Conservation (phyloP, 2,113 vertebrate genomes). For the Syrmaticus mikado region DNA sequence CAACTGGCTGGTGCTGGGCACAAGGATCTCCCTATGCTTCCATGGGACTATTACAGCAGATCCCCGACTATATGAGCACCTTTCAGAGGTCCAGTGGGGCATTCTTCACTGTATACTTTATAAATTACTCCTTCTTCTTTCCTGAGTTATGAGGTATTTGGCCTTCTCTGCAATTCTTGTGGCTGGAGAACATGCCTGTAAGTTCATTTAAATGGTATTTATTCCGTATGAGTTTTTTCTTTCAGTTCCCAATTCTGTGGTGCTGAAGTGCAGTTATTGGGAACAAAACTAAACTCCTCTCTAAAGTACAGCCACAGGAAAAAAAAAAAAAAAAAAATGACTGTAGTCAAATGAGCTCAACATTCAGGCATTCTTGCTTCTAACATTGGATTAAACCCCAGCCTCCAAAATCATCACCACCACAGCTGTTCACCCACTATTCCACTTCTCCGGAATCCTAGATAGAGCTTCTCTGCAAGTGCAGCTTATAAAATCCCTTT, state of each 20-base stretch:
- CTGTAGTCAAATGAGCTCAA: neutral
- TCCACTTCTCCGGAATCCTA: neutral
- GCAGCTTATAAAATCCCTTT: neutral
- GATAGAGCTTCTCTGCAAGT: neutral
- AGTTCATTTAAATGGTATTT: neutral
- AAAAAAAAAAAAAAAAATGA: neutral
- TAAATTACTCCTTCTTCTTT: neutral
- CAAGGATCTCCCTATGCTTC: neutral
- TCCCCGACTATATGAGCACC: neutral
- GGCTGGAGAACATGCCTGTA: neutral
- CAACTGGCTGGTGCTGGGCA: rapidly evolving
- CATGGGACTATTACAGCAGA: neutral
- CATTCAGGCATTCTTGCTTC: neutral
- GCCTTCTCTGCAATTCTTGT: neutral
- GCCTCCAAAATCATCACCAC: neutral
- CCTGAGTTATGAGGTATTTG: neutral
- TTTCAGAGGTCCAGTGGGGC: neutral
- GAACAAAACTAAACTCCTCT: neutral
- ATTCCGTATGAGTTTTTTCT: neutral
- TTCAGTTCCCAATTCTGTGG: neutral
- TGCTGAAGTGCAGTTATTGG: neutral
- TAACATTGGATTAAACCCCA: neutral
- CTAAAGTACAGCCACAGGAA: neutral
- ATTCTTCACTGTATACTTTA: neutral
- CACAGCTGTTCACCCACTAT: neutral